Evolutionary conservation across 2,888 invertebrate species (phyloP), one percentile per base, ranked within the genome.

Genomic region (Epiblema foenella): DNA sequence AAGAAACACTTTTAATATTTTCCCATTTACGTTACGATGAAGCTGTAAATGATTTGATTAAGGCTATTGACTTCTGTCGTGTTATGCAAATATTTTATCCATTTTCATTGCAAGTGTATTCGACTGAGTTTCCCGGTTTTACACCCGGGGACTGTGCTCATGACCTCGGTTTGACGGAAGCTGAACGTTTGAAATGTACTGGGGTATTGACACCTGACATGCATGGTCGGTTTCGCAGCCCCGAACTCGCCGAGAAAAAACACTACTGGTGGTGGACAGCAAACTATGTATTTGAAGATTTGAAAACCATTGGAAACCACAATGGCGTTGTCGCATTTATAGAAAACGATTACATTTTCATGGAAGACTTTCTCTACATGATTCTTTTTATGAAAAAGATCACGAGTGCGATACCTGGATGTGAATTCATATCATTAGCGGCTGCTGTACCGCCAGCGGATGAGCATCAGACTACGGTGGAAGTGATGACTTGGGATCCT

Each of bases 241-340:
- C 88, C 17, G 42, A 49, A 17, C 17, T 74, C 12, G 74, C 82
- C 11, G 82, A 85, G 77, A 79, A 63, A 29, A 89, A 89, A 75
- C 87, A 87, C 72, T 83, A 81, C 59, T 89, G 88, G 89, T 89
- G 89, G 89, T 90, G 89, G 89, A 87, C 89, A 11, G 81, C 85
- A 4, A 89, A 89, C 75, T 83, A 75, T 62, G 79, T 89, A 37
- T 89, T 90, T 70, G 87, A 86, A 72, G 78, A 77, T 66, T 60
- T 87, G 49, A 74, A 77, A 0, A 73, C 72, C 39, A 78, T 76
- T 4, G 67, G 75, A 29, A 73, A 79, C 18, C 81, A 86, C 52
- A 76, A 77, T 20, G 88, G 85, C 11, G 68, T 81, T 7, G 81
- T 86, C 58, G 75, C 87, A 58, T 88, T 89, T 77, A 63, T 88